Evolutionary conservation across 2,888 invertebrate species (phyloP), one percentile per base, ranked within the genome.

Genomic region (Lasioglossum figueresi): DNA sequence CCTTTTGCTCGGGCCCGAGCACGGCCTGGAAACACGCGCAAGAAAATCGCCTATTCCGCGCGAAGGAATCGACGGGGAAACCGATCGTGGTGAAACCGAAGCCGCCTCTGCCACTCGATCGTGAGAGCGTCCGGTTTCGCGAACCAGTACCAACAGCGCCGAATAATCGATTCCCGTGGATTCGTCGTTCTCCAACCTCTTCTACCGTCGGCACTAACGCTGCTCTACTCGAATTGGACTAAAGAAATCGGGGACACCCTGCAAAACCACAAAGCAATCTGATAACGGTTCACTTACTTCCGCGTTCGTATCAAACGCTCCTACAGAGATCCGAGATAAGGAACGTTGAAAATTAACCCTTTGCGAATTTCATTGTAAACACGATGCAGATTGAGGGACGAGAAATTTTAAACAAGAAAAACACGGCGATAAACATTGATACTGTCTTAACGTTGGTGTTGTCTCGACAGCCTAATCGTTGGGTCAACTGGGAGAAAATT

Each of bases 221-320:
- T 19, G 19, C 19, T 66, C 63, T 34, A 34, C 6, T 19, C 27
- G 5, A 23, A 16, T 14, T 10, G 10, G 10, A 0, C 74, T 56
- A 85, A 45, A 75, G 68, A 1, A 76, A 72, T 8, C 72, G 43
- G 34, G 85, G 4, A 37, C 86, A 86, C 74, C 63, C 86, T 86
- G 79, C 10, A 78, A 84, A 31, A 5, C 5, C 31, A 31, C 10
- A 45, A 2, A 34, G 19, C 0, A 12, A 31, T 2, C 12, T 6
- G 34, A 16, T 56, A n/a, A 31, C 40, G 23, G 31, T 19, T 16
- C 8, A 52, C 23, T 8, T 8, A 23, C 2, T 52, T 52, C 48
- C 48, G 23, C 6, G 48, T 8, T 48, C 19, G 6, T 19, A 6
- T 19, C 48, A 8, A 45, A 5, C 5, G 5, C 19, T 19, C 45